Conservation (phyloP, 2,797 vertebrate genomes). For the Hippopotamyrus pictus region DNA sequence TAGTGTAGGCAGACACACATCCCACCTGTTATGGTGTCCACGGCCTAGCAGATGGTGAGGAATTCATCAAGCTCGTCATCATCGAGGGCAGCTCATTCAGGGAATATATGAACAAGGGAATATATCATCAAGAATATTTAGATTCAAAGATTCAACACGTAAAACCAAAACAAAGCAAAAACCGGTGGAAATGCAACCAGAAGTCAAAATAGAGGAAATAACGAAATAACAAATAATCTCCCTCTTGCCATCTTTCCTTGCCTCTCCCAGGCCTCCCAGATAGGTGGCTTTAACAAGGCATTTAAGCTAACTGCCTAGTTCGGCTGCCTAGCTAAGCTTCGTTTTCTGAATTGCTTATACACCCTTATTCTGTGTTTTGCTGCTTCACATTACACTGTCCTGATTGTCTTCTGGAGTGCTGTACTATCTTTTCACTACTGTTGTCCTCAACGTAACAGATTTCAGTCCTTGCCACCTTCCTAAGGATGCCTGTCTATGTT, state of each 20-base stretch:
- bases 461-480: neutral
- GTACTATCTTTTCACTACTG: neutral
- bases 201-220: neutral
- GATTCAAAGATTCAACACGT: neutral
- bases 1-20: neutral
- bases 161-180: neutral
- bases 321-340: neutral
- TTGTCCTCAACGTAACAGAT: neutral
- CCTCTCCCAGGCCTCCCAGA: neutral
- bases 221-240: neutral
- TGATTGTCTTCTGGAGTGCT: neutral
- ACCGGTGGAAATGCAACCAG: neutral
- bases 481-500: neutral
- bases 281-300: neutral
- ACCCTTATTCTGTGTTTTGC: neutral
- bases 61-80: neutral
- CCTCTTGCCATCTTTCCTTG: neutral
- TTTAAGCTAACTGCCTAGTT: neutral
- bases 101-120: neutral
- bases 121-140: neutral
- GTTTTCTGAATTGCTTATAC: neutral
- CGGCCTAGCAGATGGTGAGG: neutral
- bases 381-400: neutral
- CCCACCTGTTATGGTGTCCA: neutral
- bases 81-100: neutral